Evolutionary conservation across 2,888 invertebrate species (phyloP), one percentile per base, ranked within the genome.

Genomic region (Drosophila sordidapex): DNA sequence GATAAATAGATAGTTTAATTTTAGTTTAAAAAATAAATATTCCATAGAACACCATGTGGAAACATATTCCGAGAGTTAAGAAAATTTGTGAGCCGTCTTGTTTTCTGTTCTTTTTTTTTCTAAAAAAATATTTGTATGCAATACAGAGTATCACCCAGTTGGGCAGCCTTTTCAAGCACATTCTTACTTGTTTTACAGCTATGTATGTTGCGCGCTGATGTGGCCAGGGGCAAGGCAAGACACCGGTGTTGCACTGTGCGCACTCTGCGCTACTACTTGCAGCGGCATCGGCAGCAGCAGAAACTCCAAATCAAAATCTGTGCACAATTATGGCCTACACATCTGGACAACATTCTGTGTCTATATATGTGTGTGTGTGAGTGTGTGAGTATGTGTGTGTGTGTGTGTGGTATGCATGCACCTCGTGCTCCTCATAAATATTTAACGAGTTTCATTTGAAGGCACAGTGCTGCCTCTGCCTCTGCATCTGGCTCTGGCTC

Each of bases 271-370:
- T 66, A 60, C 64, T 62, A 59, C 51, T 58, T 60, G 53, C 61
- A 36, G 60, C 67, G 33, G 21, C 74, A 63, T 60, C 40, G 59
- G 63, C 86, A 10, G 62, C 74, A 65, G 63, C 61, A 48, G 59
- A 38, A 68, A 84, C 88, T 76, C 72, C 87, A 90, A 85, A 90
- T 90, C 89, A 86, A 86, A 88, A 88, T 86, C 89, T 90, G 87
- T 90, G 90, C 90, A 90, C 85, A 86, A 90, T 86, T 86, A 90
- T 90, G 89, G 90, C 74, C 87, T 90, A 90, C 90, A 90, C 85
- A 86, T 90, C 85, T 86, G 90, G 90, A 65, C 89, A 84, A 77
- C 81, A 74, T 77, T 72, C 51, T 49, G 35, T 43, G 36, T 54
- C 27, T 43, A 21, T 57, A 21, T 21, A 2, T 10, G 33, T 58